Evolutionary conservation across 2,888 invertebrate species (phyloP).

Genomic region (Pseudococcus longispinus): DNA sequence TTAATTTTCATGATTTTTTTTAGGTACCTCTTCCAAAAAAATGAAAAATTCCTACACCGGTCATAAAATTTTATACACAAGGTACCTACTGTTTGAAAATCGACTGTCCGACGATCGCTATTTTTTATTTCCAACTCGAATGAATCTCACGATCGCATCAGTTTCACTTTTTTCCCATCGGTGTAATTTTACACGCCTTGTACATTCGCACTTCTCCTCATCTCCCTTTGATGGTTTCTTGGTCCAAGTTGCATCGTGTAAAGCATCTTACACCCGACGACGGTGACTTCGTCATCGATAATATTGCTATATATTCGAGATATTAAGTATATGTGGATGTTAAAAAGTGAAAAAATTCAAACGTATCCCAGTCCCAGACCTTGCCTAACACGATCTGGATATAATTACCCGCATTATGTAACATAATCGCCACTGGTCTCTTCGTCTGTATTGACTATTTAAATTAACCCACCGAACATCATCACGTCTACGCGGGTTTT

Average conservation of each 20-base stretch:
- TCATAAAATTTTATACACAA: too few relatives aligned
- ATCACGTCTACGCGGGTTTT: conserved; percentile 43
- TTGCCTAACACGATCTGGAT: conserved; percentile 55
- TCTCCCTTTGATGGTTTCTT: background rate
- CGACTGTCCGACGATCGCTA: too few relatives aligned
- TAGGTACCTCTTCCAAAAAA: too few relatives aligned
- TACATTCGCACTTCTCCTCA: background rate
- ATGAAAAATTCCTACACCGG: too few relatives aligned
- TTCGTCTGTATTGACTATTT: conserved; percentile 49
- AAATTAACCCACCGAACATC: conserved; percentile 47
- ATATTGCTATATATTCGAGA: background rate
- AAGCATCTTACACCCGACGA: background rate
- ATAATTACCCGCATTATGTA: conserved; percentile 57
- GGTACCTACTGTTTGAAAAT: too few relatives aligned
- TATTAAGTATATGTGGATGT: background rate
- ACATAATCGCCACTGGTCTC: conserved; percentile 56
- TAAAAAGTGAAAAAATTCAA: conserved; percentile 14
- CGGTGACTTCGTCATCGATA: background rate
- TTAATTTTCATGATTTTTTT: too few relatives aligned
- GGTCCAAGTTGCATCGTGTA: conserved; percentile 18
- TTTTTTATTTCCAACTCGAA: too few relatives aligned
- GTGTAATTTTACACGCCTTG: too few relatives aligned
- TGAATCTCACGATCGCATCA: too few relatives aligned
- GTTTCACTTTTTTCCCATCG: too few relatives aligned
- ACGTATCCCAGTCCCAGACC: conserved; percentile 38